Evolutionary conservation across 2,113 vertebrate species (phyloP), one percentile per base, ranked within the genome.

Genomic region (Burhinus bistriatus): DNA sequence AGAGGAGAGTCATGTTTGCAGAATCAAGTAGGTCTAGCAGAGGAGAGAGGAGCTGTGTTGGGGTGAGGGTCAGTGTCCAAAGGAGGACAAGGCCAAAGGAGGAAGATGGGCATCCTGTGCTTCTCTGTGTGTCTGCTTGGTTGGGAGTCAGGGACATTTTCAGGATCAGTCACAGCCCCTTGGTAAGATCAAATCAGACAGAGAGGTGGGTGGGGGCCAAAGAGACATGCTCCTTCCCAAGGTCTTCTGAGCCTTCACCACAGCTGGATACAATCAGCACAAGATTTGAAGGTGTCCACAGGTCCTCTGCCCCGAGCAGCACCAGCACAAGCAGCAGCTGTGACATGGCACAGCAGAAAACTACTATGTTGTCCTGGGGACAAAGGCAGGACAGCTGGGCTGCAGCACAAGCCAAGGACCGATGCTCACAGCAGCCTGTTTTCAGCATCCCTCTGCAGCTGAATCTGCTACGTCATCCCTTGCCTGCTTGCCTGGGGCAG

Each of bases 321-420:
- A 57, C 29, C 65, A 58, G 57, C 36, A 57, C 0, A 0, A 71
- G 52, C 71, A 86, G 32, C 55, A 83, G 51, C 36, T 57, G 40
- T 57, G 76, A 54, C 13, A 23, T 13, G 29, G 9, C 42, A 27
- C 61, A 75, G 79, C 40, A 73, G 83, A 52, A 64, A 86, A 65
- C 25, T 19, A 5, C 34, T 26, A 2, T 9, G 1, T 38, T 52
- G n/a, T n/a, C 6, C 21, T 1, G 2, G 22, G n/a, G 26, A 59
- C 86, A 78, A 32, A 55, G 32, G 25, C 27, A 55, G 79, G 57
- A 54, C 51, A 78, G 30, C 15, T 32, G 58, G 51, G 30, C 44
- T 52, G 83, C 75, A 61, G 45, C 72, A 62, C 42, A 40, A 75
- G 59, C 68, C 80, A 45, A 29, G 32, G 55, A 23, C 25, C 1